A percentile compares a stretch with the other conserved stretches of the same genome.
phyloP scores from a whole-genome alignment of 2,797 vertebrate genomes.

The Trichosurus vulpecula region DNA sequence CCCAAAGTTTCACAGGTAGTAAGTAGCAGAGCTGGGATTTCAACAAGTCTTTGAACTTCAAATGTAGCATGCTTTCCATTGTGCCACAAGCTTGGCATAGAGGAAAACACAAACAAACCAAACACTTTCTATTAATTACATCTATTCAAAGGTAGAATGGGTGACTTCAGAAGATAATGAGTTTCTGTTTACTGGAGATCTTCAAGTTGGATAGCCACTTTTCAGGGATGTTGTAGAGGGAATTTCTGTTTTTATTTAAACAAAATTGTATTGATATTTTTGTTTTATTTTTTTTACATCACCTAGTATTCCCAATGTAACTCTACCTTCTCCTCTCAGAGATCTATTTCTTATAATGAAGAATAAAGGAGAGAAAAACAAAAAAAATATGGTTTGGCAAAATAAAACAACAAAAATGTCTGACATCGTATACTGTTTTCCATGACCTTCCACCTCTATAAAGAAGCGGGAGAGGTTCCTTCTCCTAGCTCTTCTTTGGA shows the following conservation, averaged over 20 bases:
- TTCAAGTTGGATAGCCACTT: background rate
- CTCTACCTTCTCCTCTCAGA: background rate
- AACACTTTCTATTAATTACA: background rate
- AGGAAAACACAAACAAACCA: background rate
- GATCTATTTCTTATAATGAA: background rate
- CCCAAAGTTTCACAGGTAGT: background rate
- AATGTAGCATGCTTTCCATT: background rate
- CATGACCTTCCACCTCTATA: background rate
- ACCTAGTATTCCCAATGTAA: background rate
- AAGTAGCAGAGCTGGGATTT: background rate
- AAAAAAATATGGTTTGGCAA: background rate
- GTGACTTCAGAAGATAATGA: background rate
- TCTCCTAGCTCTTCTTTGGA: background rate
- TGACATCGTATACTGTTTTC: background rate
- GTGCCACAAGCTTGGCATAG: background rate
- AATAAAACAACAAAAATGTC: background rate
- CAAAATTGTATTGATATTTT: background rate
- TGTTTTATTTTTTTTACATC: background rate
- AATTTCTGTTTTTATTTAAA: background rate
- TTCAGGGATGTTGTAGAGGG: background rate
- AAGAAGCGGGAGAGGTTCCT: background rate
- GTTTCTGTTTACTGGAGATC: background rate
- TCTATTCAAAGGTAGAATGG: background rate
- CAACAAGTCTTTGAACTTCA: background rate
- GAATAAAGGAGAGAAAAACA: background rate